Evolutionary conservation across 1,140 invertebrate species (phyloP).

Genomic region (Dolichoris vasculosae): DNA sequence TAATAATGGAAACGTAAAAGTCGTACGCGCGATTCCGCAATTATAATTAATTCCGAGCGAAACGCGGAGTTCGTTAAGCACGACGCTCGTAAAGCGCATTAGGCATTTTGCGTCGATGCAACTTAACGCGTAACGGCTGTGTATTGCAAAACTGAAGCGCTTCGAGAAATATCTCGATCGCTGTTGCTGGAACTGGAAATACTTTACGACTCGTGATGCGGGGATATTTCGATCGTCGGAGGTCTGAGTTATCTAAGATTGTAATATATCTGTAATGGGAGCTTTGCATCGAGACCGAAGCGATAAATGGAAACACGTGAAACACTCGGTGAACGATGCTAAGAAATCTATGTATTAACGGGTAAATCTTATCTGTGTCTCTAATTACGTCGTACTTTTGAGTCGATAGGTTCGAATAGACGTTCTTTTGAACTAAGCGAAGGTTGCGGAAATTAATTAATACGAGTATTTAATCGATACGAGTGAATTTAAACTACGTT

Average conservation of each 20-base stretch:
- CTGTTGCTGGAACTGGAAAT: conserved; percentile 14
- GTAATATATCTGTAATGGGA: conserved; percentile 32
- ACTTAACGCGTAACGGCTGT: conserved; percentile 24
- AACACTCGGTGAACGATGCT: too few species aligned
- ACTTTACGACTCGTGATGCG: conserved; percentile 2
- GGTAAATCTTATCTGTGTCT: neutral
- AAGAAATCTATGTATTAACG: too few species aligned
- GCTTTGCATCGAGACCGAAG: conserved; percentile 2
- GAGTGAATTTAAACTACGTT: too few species aligned
- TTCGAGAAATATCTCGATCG: conserved; percentile 17
- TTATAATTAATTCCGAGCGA: neutral
- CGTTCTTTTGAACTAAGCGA: too few species aligned
- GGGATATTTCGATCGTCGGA: neutral
- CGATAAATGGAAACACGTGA: conserved; percentile 34
- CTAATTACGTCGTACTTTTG: too few species aligned
- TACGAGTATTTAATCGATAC: too few species aligned
- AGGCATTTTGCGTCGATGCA: neutral
- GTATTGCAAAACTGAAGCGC: neutral
- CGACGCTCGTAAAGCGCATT: conserved; percentile 35
- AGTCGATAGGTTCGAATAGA: too few species aligned
- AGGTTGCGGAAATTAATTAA: too few species aligned
- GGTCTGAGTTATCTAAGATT: neutral
- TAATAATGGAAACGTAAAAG: neutral
- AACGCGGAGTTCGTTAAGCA: conserved; percentile 13
- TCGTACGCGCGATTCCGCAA: neutral